Evolutionary conservation across 2,888 invertebrate species (phyloP).

Genomic region (Calliphora vomitoria): DNA sequence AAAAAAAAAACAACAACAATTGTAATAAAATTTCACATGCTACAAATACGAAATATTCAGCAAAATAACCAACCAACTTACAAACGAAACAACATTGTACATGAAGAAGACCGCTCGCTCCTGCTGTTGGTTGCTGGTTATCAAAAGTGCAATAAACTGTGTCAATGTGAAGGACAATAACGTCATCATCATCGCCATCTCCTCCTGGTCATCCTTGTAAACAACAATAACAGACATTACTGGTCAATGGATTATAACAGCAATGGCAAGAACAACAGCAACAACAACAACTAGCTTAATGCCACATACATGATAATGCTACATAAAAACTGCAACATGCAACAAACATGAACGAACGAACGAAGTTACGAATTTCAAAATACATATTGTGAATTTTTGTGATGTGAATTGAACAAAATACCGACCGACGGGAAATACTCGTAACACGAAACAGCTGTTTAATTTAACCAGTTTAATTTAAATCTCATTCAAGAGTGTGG

Average conservation of each 20-base stretch:
- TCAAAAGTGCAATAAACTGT: constrained; percentile 71
- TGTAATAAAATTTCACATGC: constrained; percentile 42
- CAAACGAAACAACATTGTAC: constrained; percentile 4
- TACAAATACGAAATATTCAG: constrained; percentile 25
- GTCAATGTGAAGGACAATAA: constrained; percentile 73
- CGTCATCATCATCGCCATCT: constrained; percentile 44
- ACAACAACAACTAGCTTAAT: constrained; percentile 45
- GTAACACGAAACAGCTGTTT: constrained; percentile 57
- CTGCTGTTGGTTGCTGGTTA: not conserved
- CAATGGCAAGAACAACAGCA: constrained; percentile 21
- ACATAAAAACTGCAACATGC: not conserved
- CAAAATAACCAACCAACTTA: not conserved
- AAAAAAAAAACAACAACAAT: not conserved
- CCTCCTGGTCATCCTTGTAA: constrained; percentile 37
- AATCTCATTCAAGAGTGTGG: constrained; percentile 54
- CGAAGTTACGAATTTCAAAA: not conserved
- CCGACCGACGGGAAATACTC: constrained; percentile 57
- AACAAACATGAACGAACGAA: not conserved
- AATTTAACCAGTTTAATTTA: constrained; percentile 46
- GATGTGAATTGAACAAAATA: constrained; percentile 36
- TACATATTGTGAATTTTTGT: constrained; percentile 1
- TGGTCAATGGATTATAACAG: constrained; percentile 43
- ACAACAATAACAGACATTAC: not conserved
- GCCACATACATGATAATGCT: constrained; percentile 3
- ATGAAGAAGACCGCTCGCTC: constrained; percentile 20